Conservation (phyloP, 2,888 invertebrate species). For the Ramazzottius varieornatus region DNA sequence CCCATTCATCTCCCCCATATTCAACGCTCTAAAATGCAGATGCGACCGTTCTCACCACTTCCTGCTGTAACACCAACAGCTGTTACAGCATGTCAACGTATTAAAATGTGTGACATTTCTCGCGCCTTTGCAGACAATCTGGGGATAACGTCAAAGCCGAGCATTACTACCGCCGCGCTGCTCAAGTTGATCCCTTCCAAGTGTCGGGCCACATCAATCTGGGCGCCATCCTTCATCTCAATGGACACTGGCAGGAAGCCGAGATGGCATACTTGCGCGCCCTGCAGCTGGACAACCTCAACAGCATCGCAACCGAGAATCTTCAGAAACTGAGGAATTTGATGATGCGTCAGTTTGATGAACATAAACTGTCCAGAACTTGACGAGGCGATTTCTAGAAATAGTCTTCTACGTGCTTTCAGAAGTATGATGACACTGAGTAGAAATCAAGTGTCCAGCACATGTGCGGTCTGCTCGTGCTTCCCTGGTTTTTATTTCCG, state of each 20-base stretch:
- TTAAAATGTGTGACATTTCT: too few species aligned
- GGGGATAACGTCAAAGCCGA: slow-evolving; percentile 56
- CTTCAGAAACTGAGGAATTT: slow-evolving; percentile 42
- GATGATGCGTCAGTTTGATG: slow-evolving; percentile 9
- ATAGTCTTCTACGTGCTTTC: too few species aligned
- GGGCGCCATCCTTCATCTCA: slow-evolving; percentile 74
- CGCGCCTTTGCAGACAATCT: slow-evolving; percentile 30
- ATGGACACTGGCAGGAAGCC: slow-evolving; percentile 64
- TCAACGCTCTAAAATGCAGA: too few species aligned
- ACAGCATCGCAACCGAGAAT: slow-evolving; percentile 62
- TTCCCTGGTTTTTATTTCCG: too few species aligned
- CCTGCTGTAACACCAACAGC: too few species aligned
- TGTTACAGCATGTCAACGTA: too few species aligned
- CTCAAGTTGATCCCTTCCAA: slow-evolving; percentile 30
- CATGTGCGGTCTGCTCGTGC: too few species aligned
- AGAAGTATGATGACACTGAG: too few species aligned
- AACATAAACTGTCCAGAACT: too few species aligned
- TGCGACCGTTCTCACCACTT: too few species aligned
- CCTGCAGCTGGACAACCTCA: slow-evolving; percentile 56
- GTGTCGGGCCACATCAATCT: slow-evolving; percentile 59
- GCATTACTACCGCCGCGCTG: slow-evolving; percentile 54
- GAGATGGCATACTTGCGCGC: slow-evolving; percentile 61
- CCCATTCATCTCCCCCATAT: background rate
- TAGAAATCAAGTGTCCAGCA: too few species aligned
- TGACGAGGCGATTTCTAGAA: too few species aligned